Percentiles rank a stretch among this genome's conserved stretches.
Conservation (phyloP, 2,888 invertebrate genomes). For the Eurytoma californica region DNA sequence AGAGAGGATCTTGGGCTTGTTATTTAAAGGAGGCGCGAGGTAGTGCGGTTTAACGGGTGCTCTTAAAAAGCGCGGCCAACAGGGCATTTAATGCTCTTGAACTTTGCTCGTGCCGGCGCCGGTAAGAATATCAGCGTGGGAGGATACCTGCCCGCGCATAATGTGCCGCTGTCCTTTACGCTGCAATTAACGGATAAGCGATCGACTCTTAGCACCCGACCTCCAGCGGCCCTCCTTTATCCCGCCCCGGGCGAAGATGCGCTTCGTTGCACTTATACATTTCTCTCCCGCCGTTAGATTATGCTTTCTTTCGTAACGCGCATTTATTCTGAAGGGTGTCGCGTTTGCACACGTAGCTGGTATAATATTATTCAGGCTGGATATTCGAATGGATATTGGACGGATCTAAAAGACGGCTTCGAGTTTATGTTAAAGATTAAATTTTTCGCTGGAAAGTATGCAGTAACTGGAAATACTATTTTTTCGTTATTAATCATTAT, state of each 20-base stretch:
- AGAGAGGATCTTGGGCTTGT: neutral
- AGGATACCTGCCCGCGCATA: conserved; percentile 51
- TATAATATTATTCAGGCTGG: no score
- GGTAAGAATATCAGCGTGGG: conserved; percentile 27
- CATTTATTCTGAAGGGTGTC: neutral
- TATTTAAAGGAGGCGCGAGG: conserved; percentile 33
- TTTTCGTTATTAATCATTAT: no score
- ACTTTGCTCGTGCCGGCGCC: conserved; percentile 14
- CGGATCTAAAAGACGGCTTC: no score
- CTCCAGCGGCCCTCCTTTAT: conserved; percentile 14
- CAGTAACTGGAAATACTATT: no score
- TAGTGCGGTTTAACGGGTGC: conserved; percentile 40
- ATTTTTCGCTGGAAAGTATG: no score
- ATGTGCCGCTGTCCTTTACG: conserved; percentile 51
- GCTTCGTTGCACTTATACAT: conserved; percentile 29
- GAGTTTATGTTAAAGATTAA: no score
- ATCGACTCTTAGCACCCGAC: conserved; percentile 22
- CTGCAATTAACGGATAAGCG: conserved; percentile 56
- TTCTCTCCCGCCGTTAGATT: conserved; percentile 12
- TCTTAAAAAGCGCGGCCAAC: conserved; percentile 29
- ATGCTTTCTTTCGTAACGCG: neutral
- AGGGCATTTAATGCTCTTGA: conserved; percentile 48
- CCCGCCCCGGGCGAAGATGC: conserved; percentile 10
- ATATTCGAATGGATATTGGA: no score
- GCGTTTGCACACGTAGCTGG: no score